A percentile compares a stretch with the other conserved stretches of the same genome.
These are phyloP conservation scores for Eciton burchellii DNA, from an alignment of 1,140 invertebrate genomes.

Conservation along the genomic window DNA sequence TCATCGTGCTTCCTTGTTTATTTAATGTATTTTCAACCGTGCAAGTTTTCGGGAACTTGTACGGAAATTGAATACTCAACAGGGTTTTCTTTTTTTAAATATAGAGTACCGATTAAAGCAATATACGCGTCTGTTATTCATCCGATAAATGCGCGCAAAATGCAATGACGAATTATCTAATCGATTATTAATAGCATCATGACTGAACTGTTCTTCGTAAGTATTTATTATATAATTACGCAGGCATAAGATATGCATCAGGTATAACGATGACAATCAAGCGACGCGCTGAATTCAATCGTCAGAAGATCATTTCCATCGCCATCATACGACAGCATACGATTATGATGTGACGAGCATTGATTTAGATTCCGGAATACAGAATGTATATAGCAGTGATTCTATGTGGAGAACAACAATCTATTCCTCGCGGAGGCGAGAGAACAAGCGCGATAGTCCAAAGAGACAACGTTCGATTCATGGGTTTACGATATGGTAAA, in stretches of 20 bases:
- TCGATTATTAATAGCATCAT: no score
- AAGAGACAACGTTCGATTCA: conserved; percentile 59
- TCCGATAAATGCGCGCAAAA: no score
- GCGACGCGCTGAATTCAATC: conserved; percentile 16
- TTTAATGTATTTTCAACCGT: no score
- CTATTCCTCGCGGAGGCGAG: background rate
- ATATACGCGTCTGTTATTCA: no score
- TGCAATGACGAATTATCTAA: no score
- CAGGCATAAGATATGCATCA: background rate
- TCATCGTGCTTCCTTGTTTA: no score
- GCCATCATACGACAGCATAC: background rate
- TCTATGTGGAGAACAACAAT: conserved; percentile 52
- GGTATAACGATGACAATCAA: no score
- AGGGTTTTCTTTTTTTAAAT: no score
- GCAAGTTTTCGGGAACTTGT: no score
- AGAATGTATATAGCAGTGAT: conserved; percentile 39
- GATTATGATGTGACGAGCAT: conserved; percentile 57
- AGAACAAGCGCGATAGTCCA: background rate
- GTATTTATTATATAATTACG: background rate
- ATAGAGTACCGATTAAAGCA: no score
- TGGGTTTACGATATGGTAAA: conserved; percentile 60
- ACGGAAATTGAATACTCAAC: no score
- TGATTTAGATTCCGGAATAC: conserved; percentile 60
- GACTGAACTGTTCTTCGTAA: no score
- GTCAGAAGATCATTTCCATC: conserved; percentile 30